Base-by-base conservation (phyloP, 2,888 invertebrate genomes). In the Podotricha telesiphe region DNA sequence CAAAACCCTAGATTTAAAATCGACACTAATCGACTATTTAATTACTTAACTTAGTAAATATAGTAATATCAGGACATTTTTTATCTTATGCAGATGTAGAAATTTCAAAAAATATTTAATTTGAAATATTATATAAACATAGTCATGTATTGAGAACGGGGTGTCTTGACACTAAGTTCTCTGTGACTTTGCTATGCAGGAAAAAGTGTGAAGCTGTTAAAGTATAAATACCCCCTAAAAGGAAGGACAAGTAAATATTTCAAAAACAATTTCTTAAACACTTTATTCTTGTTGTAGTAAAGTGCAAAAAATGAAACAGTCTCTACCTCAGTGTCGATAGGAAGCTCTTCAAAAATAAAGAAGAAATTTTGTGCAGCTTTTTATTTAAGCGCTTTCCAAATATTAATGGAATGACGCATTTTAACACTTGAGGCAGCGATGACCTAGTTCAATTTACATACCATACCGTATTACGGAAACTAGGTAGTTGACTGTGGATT, bases 381-480 rank as follows among this genome's bases (percentile, higher is more conserved):
- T 58, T 42, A 58, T 58, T 45, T 22, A 42, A 58, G 42, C 58
- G 20, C n/a, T 58, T 42, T 22, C 58, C 42, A 58, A 58, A 58
- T 58, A 58, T 20, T 58, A 42, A 58, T 58, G 58, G 20, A 42
- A 22, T 58, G 53, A 58, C 58, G 20, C 42, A 42, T 58, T n/a
- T 40, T 58, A 42, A 58, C 42, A 58, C 42, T 42, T 42, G 22
- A 42, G 22, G 58, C 22, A n/a, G 42, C 58, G 42, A 53, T 53
- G 53, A 58, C 58, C 58, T 58, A 58, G 58, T 58, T 42, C 20
- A 58, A 22, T 40, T 58, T 58, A 58, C 40, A 20, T 42, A 6
- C 42, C 40, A 42, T 42, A 15, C 51, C 51, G 28, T 53, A 53
- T 53, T 53, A 53, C 34, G 1, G 28, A 53, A 28, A 53, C 53